Conservation (phyloP, 1,140 invertebrate species). For the Oscheius sp. region DNA sequence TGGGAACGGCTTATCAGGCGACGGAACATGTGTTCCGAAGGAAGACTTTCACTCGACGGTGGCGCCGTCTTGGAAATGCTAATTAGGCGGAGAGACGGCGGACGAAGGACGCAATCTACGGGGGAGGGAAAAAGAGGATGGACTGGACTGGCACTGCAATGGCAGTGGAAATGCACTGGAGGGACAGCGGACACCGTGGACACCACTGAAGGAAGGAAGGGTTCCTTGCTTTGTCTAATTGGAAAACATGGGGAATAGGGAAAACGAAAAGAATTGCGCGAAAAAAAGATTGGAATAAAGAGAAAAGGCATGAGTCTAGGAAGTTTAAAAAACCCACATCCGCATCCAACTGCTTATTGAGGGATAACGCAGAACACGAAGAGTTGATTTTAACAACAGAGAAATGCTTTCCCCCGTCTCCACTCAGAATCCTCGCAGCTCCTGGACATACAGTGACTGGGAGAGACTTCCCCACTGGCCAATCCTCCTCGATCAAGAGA, state of each 20-base stretch:
- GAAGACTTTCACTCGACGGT: background rate
- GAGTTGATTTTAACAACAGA: conserved; percentile 17
- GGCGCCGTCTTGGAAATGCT: background rate
- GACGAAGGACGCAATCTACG: background rate
- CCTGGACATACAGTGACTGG: conserved; percentile 25
- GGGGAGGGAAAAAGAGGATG: background rate
- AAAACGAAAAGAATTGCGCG: too few species aligned
- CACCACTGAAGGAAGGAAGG: too few species aligned
- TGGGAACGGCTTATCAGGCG: too few species aligned
- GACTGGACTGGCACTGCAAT: too few species aligned
- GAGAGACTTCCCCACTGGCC: conserved; percentile 14
- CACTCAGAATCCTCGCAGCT: conserved; percentile 15
- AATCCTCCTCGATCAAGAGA: conserved; percentile 32
- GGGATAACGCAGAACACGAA: conserved; percentile 26
- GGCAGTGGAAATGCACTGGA: too few species aligned
- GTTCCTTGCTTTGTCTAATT: too few species aligned
- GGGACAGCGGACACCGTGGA: too few species aligned
- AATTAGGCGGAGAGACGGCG: background rate
- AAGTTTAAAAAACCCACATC: conserved; percentile 26
- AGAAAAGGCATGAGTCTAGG: background rate
- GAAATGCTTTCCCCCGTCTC: conserved; percentile 25
- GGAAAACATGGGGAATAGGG: too few species aligned
- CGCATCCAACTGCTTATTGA: conserved; percentile 28
- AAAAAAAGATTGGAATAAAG: background rate
- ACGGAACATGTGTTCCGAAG: too few species aligned